Percentiles rank a stretch among this genome's conserved stretches.
Conservation (phyloP, 2,113 vertebrate genomes). For the Zeus faber region DNA sequence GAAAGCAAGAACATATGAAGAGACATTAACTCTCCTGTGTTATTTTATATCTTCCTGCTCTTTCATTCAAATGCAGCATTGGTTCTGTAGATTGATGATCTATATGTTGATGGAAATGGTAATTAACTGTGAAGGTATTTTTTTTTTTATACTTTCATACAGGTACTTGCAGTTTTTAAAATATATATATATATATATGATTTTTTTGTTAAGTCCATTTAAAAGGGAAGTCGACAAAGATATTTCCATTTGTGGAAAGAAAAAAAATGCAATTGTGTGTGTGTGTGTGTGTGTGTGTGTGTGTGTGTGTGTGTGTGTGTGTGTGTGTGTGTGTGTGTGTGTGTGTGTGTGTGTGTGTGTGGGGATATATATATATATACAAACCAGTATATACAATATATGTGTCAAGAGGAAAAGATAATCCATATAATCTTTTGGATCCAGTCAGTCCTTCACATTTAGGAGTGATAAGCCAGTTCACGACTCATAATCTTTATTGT, state of each 20-base stretch:
- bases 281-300: constrained; percentile 1
- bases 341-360: too few species aligned
- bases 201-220: constrained; percentile 28
- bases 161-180: constrained; percentile 54
- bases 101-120: constrained; percentile 34
- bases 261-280: constrained; percentile 44
- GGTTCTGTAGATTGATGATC: constrained; percentile 33
- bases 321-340: too few species aligned
- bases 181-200: constrained; percentile 29
- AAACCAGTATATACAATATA: constrained; percentile 46
- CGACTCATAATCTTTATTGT: constrained; percentile 52
- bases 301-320: too few species aligned
- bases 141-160: constrained; percentile 71
- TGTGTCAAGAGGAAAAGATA: constrained; percentile 40
- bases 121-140: constrained; percentile 50
- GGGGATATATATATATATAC: constrained; percentile 32
- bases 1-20: constrained; percentile 9
- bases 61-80: constrained; percentile 50
- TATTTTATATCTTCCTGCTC: constrained; percentile 51
- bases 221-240: constrained; percentile 49
- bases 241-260: constrained; percentile 47
- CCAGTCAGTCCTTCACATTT: constrained; percentile 24
- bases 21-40: constrained; percentile 39
- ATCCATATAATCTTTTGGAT: constrained; percentile 45
- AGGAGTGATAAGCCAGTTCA: constrained; percentile 40